Conservation (phyloP, 2,113 vertebrate species). For the Azemiops feae region DNA sequence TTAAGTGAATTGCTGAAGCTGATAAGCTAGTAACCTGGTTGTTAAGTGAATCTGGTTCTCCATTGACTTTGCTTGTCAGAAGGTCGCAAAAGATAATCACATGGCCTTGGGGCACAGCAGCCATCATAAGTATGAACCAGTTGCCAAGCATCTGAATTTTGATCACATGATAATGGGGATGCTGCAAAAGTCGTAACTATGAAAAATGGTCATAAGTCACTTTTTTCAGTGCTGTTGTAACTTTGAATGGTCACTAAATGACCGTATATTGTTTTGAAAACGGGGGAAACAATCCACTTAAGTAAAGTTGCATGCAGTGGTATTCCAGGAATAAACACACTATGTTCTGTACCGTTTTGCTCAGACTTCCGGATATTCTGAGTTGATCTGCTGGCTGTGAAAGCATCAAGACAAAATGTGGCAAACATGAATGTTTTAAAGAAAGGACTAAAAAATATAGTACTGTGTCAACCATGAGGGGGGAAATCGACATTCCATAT, state of each 20-base stretch:
- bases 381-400: not conserved
- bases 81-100: not conserved
- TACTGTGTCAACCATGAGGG: not conserved
- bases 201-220: not conserved
- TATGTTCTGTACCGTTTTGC: no score
- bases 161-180: not conserved
- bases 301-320: not conserved
- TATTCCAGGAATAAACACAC: not conserved
- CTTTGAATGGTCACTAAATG: not conserved
- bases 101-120: not conserved
- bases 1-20: not conserved
- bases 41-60: not conserved
- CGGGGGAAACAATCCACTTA: not conserved
- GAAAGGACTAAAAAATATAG: not conserved
- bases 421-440: not conserved
- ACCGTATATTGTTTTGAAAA: not conserved
- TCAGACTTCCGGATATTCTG: not conserved
- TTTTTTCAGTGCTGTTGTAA: not conserved
- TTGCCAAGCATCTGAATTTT: not conserved
- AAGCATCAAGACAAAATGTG: not conserved
- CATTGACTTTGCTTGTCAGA: not conserved
- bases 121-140: not conserved
- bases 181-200: not conserved
- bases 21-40: not conserved
- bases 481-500: not conserved